phyloP scores from a whole-genome alignment of 2,113 vertebrate genomes.

The Seriola dumerili region DNA sequence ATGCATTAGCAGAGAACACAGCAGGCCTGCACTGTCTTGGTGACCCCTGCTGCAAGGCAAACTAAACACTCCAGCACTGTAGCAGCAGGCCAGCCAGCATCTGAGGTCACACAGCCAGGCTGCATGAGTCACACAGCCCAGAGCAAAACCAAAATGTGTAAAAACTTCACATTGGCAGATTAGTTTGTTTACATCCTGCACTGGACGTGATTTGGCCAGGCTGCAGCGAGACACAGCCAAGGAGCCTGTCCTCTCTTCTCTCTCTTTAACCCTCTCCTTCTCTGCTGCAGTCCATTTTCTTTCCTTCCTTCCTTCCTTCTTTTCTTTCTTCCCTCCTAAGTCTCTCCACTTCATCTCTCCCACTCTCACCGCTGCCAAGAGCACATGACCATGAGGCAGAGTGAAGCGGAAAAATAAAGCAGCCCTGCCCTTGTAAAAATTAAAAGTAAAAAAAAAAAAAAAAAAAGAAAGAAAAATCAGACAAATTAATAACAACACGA shows the following conservation, averaged over 20 bases:
- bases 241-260: conserved; percentile 48
- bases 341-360: conserved; percentile 51
- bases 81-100: conserved; percentile 53
- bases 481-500: conserved; percentile 77
- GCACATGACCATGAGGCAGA: conserved; percentile 70
- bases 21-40: conserved; percentile 46
- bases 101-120: conserved; percentile 59
- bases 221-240: conserved; percentile 63
- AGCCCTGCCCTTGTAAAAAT: conserved; percentile 60
- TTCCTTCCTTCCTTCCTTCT: conserved; percentile 1
- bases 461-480: conserved; percentile 53
- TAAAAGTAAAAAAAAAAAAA: conserved; percentile 18
- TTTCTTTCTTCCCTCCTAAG: conserved; percentile 3
- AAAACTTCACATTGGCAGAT: conserved; percentile 77
- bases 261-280: conserved; percentile 41
- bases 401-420: conserved; percentile 67
- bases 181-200: conserved; percentile 81
- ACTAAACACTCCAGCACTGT: conserved; percentile 60
- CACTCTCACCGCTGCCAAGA: conserved; percentile 53
- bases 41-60: conserved; percentile 68
- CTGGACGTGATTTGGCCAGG: conserved; percentile 73
- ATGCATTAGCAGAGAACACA: conserved; percentile 1
- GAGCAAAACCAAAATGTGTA: conserved; percentile 70
- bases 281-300: conserved; percentile 13
- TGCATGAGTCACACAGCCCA: conserved; percentile 67